Percentiles rank a stretch among this genome's conserved stretches.
Evolutionary conservation across 2,113 vertebrate genomes (phyloP).

Genomic region (Clupea harengus): DNA sequence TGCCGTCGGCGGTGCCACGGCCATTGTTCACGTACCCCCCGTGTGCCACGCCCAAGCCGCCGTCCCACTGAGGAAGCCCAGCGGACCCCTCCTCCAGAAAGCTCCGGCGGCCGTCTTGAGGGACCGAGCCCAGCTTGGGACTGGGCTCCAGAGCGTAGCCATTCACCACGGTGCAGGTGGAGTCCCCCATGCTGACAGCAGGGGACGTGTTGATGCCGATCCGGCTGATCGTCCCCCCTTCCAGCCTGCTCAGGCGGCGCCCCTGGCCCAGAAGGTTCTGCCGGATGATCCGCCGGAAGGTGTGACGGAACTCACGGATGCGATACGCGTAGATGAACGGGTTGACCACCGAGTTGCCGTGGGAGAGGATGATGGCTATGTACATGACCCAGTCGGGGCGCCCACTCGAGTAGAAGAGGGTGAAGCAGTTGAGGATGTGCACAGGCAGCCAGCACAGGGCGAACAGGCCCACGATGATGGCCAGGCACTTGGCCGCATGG

Average conservation of each 20-base stretch:
- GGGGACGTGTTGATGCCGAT: constrained; percentile 63
- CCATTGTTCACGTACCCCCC: not conserved
- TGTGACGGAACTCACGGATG: constrained; percentile 87
- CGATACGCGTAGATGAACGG: constrained; percentile 95
- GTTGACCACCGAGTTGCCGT: constrained; percentile 93
- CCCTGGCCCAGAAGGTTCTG: constrained; percentile 73
- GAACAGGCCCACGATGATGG: constrained; percentile 94
- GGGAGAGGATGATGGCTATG: constrained; percentile 89
- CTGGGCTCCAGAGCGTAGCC: constrained; percentile 61
- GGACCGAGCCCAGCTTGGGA: constrained; percentile 48
- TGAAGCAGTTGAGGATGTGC: constrained; percentile 90
- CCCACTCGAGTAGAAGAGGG: constrained; percentile 76
- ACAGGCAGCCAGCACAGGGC: constrained; percentile 92
- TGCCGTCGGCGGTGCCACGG: not conserved
- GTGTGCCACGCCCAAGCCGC: not conserved
- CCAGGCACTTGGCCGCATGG: constrained; percentile 89
- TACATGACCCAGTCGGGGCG: constrained; percentile 84
- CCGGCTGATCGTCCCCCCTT: not conserved
- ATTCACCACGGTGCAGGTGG: constrained; percentile 64
- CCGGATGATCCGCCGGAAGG: constrained; percentile 86
- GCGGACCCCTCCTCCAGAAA: not conserved
- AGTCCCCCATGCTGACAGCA: constrained; percentile 63
- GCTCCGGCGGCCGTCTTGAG: not conserved
- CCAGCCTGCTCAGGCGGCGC: constrained; percentile 47
- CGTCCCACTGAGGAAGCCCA: not conserved